Evolutionary conservation across 2,797 vertebrate species (phyloP).

Genomic region (Champsocephalus esox): DNA sequence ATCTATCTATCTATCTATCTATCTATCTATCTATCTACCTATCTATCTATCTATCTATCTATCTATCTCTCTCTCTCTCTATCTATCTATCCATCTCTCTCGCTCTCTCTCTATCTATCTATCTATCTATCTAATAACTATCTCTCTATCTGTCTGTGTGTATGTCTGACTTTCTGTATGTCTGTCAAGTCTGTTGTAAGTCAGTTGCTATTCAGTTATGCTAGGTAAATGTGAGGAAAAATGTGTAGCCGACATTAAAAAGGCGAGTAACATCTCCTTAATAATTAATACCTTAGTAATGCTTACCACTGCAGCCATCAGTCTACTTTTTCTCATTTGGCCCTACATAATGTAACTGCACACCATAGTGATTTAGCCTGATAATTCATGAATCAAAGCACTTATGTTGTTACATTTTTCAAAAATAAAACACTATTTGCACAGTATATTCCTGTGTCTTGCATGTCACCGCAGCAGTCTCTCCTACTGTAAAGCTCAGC

Average conservation of each 20-base stretch:
- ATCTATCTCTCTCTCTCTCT: constrained; percentile 1
- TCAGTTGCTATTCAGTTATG: background rate
- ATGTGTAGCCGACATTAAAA: background rate
- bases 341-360: background rate
- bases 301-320: background rate
- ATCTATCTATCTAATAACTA: background rate
- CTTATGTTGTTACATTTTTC: no score
- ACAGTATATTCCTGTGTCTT: background rate
- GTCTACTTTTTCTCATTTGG: background rate
- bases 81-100: background rate
- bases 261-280: background rate
- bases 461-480: background rate
- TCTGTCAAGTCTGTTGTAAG: background rate
- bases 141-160: constrained; percentile 4
- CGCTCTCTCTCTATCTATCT: background rate
- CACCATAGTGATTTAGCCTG: background rate
- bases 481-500: background rate
- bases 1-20: background rate
- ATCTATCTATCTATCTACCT: background rate
- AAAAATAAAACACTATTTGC: no score
- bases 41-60: background rate
- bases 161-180: background rate
- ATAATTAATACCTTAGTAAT: background rate
- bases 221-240: background rate
- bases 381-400: background rate